Conservation (phyloP, 2,888 invertebrate species). For the Allygus modestus region DNA sequence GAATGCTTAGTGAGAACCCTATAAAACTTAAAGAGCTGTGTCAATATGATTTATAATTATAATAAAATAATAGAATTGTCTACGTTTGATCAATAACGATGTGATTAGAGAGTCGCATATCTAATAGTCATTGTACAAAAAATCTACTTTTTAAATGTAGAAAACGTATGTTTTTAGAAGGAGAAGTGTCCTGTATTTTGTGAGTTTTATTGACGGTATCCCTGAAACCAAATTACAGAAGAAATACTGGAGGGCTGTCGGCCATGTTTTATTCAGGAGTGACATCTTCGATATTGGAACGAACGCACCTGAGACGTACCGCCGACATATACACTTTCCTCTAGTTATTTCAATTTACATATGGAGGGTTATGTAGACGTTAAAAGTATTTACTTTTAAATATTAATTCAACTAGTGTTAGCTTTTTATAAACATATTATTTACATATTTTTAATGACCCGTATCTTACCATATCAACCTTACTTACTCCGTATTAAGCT, state of each 20-base stretch:
- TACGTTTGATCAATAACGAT: no score
- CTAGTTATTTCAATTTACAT: not conserved
- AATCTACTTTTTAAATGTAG: not conserved
- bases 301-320: constrained; percentile 11
- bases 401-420: no score
- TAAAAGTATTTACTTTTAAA: not conserved
- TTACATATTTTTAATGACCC: no score
- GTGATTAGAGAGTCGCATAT: no score
- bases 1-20: no score
- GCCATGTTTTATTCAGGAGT: constrained; percentile 28
- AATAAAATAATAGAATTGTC: no score
- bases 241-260: constrained; percentile 34
- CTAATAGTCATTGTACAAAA: no score
- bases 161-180: not conserved
- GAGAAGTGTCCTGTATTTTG: constrained; percentile 6
- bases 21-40: no score
- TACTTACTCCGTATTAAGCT: no score
- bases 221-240: constrained; percentile 31
- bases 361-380: not conserved
- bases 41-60: no score
- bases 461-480: no score
- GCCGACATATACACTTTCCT: not conserved
- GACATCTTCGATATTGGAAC: constrained; percentile 31
- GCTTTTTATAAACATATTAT: no score
- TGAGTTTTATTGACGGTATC: constrained; percentile 31